A percentile compares a stretch with the other conserved stretches of the same genome.
Conservation (phyloP, 2,797 vertebrate species). For the Synaphobranchus kaupii region DNA sequence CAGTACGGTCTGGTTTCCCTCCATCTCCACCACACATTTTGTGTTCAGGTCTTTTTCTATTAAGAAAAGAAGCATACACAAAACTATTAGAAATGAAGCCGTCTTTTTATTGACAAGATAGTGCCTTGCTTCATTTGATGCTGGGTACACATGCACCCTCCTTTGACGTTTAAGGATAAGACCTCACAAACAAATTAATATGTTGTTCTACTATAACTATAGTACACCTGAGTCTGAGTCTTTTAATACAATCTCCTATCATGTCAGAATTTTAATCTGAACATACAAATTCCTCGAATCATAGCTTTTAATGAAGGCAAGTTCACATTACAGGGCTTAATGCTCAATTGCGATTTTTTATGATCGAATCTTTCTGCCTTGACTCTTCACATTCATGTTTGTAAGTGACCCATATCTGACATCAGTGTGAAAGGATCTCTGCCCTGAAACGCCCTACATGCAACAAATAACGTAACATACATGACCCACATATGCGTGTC, state of each 20-base stretch:
- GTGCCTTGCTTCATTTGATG: neutral
- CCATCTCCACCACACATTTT: conserved; percentile 77
- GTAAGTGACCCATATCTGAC: no score
- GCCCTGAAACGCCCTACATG: no score
- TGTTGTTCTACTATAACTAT: neutral
- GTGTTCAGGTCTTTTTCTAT: conserved; percentile 75
- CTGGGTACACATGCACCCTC: neutral
- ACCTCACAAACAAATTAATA: neutral
- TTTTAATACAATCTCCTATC: no score
- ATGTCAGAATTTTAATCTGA: neutral
- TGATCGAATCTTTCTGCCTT: no score
- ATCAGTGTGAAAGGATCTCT: no score
- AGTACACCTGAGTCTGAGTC: neutral
- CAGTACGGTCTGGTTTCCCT: conserved; percentile 73
- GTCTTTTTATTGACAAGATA: neutral
- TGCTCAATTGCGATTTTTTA: no score
- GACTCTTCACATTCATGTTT: no score
- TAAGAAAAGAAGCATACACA: conserved; percentile 25
- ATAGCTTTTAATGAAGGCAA: neutral
- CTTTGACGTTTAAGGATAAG: neutral
- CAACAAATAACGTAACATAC: no score
- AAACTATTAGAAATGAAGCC: neutral
- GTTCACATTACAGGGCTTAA: no score
- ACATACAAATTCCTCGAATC: neutral
- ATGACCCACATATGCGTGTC: no score